These are phyloP conservation scores for Myotis yumanensis DNA, from an alignment of 2,113 vertebrate species.

Conservation along the genomic window DNA sequence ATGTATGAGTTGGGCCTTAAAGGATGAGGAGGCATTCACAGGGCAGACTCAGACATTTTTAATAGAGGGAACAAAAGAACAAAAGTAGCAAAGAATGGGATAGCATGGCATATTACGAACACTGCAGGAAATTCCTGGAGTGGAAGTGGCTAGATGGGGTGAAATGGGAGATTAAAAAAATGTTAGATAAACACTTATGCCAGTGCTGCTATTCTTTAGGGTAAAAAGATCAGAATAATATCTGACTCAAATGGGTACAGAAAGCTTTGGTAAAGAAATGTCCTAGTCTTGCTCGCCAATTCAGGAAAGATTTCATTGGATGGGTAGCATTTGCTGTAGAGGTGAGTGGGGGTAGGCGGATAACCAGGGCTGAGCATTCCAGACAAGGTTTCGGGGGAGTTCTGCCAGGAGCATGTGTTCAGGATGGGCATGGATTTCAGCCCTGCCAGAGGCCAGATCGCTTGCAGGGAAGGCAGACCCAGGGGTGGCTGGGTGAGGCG, in stretches of 20 bases:
- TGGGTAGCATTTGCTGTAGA: neutral
- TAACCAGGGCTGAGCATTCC: neutral
- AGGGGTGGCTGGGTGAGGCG: neutral
- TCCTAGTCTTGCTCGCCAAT: accelerated
- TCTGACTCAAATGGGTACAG: neutral
- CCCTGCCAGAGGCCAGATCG: neutral
- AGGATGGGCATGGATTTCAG: neutral
- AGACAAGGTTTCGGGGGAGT: neutral
- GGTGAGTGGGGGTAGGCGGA: neutral
- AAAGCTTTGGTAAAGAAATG: neutral
- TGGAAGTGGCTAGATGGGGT: neutral
- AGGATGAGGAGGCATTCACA: neutral
- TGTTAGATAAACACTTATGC: neutral
- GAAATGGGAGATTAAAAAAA: neutral
- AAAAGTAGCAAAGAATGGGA: neutral
- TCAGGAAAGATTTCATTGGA: neutral
- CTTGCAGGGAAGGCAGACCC: neutral
- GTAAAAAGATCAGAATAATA: neutral
- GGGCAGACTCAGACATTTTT: neutral
- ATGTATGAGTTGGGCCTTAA: neutral
- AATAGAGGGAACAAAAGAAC: neutral
- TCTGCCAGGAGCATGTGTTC: neutral
- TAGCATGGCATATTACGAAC: neutral
- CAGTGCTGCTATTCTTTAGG: neutral
- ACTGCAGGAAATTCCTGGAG: neutral